Base-by-base conservation (phyloP, 1,140 invertebrate species). In the Battus philenor region DNA sequence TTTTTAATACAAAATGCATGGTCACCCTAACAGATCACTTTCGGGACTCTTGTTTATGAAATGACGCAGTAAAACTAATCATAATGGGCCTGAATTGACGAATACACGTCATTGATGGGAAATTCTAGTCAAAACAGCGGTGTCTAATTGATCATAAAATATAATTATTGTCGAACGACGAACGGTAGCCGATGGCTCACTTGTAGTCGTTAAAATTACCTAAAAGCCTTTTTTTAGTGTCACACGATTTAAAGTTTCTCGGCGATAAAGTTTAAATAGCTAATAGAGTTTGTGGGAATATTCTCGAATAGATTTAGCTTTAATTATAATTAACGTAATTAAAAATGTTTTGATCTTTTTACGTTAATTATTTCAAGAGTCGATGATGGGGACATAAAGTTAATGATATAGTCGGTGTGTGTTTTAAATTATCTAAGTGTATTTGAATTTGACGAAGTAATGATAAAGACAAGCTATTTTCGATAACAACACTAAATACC, bases 141-240 rank as follows among this genome's bases (percentile, higher is more conserved):
- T 54, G 59, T 68, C 59, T 67, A 71, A 75, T 66, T 71, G 62
- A 61, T 59, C 61, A 67, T 77, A 68, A 71, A 75, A 70, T 59
- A 60, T 69, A 66, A 70, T 72, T 64, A 68, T 68, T 54, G 65
- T 64, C 44, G 57, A 55, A 59, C 52, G 56, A 36, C 44, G 50
- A 64, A 74, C 66, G 57, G 71, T 67, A 71, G 71, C 71, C 47
- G 54, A 32, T 24, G 44, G 50, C 44, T 48, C 44, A 44, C 53
- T 34, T 39, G 15, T 18, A 43, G 45, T 43, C 32, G 9, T 45
- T 55, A 63, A 64, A 68, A 64, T 20, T 38, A 50, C 41, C 24
- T 61, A 60, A 68, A 65, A 60, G 60, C 41, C 59, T n/a, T n/a
- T 62, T 64, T 52, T 44, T 47, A 49, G 46, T 54, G 38, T 34